Percentiles rank a stretch among this genome's conserved stretches.
These are phyloP conservation scores for Saturnia japonica DNA, from an alignment of 2,888 invertebrate species.

Conservation along the genomic window DNA sequence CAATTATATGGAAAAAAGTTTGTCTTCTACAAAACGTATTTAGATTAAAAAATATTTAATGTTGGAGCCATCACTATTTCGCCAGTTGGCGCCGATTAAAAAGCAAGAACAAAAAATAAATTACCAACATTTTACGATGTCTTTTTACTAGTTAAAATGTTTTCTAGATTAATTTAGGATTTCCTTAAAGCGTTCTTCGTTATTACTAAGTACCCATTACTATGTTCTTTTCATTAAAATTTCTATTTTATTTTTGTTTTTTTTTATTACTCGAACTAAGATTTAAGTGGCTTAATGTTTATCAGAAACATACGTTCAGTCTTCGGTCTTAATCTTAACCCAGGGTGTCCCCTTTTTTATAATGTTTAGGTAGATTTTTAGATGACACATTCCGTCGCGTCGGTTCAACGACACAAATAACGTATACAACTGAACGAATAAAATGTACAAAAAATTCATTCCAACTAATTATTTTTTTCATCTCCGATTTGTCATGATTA, in stretches of 20 bases:
- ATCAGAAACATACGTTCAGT: neutral
- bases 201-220: neutral
- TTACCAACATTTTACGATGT: neutral
- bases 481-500: neutral
- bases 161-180: neutral
- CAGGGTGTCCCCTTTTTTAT: conserved; percentile 9
- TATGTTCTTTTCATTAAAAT: neutral
- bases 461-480: neutral
- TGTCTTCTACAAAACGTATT: neutral
- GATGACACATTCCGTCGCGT: neutral
- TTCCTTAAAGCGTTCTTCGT: neutral
- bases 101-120: neutral
- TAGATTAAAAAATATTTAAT: neutral
- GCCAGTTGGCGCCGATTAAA: neutral
- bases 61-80: neutral
- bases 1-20: neutral
- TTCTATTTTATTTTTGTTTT: neutral
- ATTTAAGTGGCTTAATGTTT: neutral
- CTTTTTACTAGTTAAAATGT: neutral
- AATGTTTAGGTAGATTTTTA: neutral
- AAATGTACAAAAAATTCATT: neutral
- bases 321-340: too few species aligned
- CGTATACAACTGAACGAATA: neutral
- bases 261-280: too few species aligned
- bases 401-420: neutral